Evolutionary conservation across 2,888 invertebrate species (phyloP).

Genomic region (Drosophila bunnanda): DNA sequence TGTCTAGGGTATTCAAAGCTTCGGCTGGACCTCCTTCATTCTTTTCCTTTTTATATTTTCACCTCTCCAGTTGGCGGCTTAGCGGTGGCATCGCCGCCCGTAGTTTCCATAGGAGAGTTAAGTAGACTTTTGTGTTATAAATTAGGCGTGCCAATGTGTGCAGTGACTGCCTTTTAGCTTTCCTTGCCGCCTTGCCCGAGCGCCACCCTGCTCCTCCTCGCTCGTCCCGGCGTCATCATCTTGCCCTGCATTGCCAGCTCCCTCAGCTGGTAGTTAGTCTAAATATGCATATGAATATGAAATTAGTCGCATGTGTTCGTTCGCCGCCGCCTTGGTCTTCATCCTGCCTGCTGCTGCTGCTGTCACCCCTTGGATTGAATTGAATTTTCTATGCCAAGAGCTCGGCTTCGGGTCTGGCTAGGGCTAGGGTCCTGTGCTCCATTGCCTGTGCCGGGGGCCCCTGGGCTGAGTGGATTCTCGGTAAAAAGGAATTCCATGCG

Average conservation of each 20-base stretch:
- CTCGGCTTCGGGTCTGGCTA: conserved; percentile 34
- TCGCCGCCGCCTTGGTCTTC: conserved; percentile 27
- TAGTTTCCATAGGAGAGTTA: conserved; percentile 66
- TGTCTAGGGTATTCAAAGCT: not conserved
- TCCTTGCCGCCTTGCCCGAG: conserved; percentile 24
- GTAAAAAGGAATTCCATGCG: conserved; percentile 60
- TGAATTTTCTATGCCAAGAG: conserved; percentile 59
- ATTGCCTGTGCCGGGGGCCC: conserved; percentile 23
- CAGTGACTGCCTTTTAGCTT: conserved; percentile 51
- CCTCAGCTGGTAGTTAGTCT: conserved; percentile 64
- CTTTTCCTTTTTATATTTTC: conserved; percentile 22
- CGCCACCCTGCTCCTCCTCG: conserved; percentile 1
- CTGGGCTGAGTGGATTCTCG: conserved; percentile 12
- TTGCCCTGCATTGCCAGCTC: conserved; percentile 18
- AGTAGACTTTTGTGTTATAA: conserved; percentile 78
- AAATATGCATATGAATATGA: conserved; percentile 77
- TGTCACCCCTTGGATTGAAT: conserved; percentile 55
- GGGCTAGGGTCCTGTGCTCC: conserved; percentile 7
- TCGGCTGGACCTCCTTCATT: conserved; percentile 4
- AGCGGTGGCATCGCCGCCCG: conserved; percentile 26
- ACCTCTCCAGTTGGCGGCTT: conserved; percentile 57
- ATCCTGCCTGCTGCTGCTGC: conserved; percentile 2
- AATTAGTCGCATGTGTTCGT: conserved; percentile 74
- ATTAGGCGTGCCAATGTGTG: conserved; percentile 73
- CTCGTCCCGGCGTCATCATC: conserved; percentile 15